Evolutionary conservation across 92 coral and sea anemone genomes (phyloP).

Genomic region (Zoanthus sociatus): DNA sequence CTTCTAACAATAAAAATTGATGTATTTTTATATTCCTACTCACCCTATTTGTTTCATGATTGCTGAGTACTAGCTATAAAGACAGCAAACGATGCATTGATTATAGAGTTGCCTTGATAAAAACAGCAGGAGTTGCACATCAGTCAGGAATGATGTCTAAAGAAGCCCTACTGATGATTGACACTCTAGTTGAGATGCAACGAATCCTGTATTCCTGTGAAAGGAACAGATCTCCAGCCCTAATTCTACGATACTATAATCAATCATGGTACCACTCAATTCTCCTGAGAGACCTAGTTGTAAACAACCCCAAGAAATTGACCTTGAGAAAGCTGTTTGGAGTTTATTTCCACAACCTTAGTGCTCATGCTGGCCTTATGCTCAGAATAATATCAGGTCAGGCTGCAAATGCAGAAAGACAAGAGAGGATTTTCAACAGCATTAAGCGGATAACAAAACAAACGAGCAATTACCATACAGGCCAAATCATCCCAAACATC

Average conservation of each 20-base stretch:
- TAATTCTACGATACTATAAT: constrained; percentile 61
- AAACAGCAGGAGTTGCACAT: constrained; percentile 56
- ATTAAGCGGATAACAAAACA: background rate
- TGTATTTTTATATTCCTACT: no score
- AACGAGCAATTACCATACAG: background rate
- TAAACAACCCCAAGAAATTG: constrained; percentile 4
- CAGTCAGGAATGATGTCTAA: constrained; percentile 54
- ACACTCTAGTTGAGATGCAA: constrained; percentile 69
- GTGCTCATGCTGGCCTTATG: constrained; percentile 17
- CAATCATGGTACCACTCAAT: constrained; percentile 63
- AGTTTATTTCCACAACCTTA: background rate
- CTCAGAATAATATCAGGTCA: constrained; percentile 4
- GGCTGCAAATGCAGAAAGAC: background rate
- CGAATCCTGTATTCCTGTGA: constrained; percentile 53
- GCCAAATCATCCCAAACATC: constrained; percentile 2
- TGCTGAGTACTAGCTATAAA: constrained; percentile 1
- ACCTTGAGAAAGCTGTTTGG: constrained; percentile 2
- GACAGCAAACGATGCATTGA: constrained; percentile 64
- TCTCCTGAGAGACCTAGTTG: constrained; percentile 40
- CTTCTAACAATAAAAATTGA: no score
- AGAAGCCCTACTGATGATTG: constrained; percentile 40
- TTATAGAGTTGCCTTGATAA: constrained; percentile 53
- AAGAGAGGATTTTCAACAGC: background rate
- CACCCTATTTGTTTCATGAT: no score
- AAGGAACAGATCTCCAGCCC: constrained; percentile 47